Conservation (phyloP, 2,797 vertebrate genomes). For the Adelosebastes latens region DNA sequence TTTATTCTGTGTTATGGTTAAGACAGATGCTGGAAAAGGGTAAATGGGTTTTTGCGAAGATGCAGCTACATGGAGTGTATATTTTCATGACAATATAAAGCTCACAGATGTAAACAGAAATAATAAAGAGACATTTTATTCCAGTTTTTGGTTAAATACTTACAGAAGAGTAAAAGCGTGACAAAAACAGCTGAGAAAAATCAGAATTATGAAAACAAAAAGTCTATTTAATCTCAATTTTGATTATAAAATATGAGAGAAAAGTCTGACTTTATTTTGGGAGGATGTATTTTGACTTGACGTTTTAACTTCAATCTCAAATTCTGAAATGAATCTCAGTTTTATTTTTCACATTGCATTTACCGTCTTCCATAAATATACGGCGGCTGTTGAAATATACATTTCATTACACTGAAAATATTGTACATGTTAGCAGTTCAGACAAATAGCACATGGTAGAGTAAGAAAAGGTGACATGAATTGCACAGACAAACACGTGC, state of each 20-base stretch:
- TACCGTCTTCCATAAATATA: not conserved
- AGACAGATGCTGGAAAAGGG: not conserved
- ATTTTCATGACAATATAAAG: not conserved
- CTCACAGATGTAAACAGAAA: not conserved
- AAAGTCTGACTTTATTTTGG: not conserved
- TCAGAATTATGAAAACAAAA: not conserved
- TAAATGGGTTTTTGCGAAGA: not conserved
- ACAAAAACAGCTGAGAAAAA: not conserved
- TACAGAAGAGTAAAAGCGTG: not conserved
- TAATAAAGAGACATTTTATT: conserved; percentile 53
- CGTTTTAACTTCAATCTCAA: not conserved
- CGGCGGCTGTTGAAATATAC: not conserved
- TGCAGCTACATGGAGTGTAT: not conserved
- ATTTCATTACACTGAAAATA: conserved; percentile 11
- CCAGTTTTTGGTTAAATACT: conserved; percentile 36
- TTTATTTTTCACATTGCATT: not conserved
- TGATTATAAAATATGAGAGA: not conserved
- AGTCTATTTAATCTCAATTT: not conserved
- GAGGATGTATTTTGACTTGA: not conserved
- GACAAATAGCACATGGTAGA: not conserved
- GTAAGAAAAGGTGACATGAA: not conserved
- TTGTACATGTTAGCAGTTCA: conserved; percentile 12
- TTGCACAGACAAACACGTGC: conserved; percentile 10
- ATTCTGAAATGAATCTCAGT: not conserved
- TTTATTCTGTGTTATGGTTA: not conserved